Evolutionary conservation across 2,113 vertebrate genomes (phyloP), one percentile per base, ranked within the genome.

Genomic region (Pavo muticus): DNA sequence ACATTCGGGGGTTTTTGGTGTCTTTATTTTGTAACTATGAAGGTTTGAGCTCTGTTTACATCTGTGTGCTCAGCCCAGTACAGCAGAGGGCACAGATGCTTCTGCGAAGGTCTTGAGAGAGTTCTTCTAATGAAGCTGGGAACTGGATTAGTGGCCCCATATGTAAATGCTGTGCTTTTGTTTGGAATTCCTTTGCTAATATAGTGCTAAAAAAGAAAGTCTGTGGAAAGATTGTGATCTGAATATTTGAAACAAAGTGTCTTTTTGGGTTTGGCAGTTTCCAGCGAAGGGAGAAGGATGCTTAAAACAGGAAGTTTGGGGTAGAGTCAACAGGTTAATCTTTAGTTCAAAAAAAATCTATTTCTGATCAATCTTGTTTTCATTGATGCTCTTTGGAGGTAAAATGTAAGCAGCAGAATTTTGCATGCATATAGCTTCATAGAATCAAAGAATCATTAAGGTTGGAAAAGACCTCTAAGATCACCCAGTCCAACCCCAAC

Each of bases 101-200:
- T 73, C 16, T 37, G 17, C 9, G 27, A 5, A 25, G 4, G 10
- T 25, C 56, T 94, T 72, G 30, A 67, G 52, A 40, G 44, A 78
- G 8, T 54, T 44, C 7, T 56, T 87, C 48, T 57, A 64, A 50
- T 2, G 2, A 74, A 72, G 18, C 40, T 68, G 48, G 45, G 11
- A 65, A 78, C 17, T 29, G 89, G 52, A 56, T 86, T 60, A 74
- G 16, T 37, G 65, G 32, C 42, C n/a, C 16, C 6, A 1, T 42
- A 71, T 39, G 20, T 44, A 79, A 80, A 78, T 54, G 52, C 57
- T 94, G 94, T 27, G 30, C 40, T 42, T 81, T 61, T 45, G 35
- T 64, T 63, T 79, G 48, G 5, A 40, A 35, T 70, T 68, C 30
- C 35, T 90, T 82, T 70, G 35, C 30, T 72, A 88, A 64, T 37